Conservation (phyloP, 2,113 vertebrate species). For the Mohoua ochrocephala region DNA sequence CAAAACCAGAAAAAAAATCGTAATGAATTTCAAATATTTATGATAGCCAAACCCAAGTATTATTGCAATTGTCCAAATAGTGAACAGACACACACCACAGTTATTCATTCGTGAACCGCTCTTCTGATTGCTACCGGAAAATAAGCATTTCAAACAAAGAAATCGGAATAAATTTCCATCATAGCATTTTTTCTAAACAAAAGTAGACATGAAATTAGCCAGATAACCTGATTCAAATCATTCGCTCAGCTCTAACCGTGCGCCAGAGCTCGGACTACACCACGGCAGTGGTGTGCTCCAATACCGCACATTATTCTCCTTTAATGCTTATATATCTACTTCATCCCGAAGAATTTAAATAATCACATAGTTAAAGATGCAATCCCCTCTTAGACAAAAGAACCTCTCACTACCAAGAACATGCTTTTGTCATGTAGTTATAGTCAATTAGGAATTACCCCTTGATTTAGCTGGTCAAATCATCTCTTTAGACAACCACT, state of each 20-base stretch:
- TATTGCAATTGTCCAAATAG: neutral
- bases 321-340: neutral
- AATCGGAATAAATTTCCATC: neutral
- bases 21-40: neutral
- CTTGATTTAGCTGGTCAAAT: neutral
- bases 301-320: fast-evolving
- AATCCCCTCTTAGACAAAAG: neutral
- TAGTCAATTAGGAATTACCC: neutral
- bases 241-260: neutral
- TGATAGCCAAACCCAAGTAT: neutral
- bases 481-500: neutral
- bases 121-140: neutral
- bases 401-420: neutral
- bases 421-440: neutral
- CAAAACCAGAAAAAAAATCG: neutral
- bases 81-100: neutral
- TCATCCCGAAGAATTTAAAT: neutral
- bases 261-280: neutral
- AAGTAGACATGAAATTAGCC: neutral
- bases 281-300: neutral
- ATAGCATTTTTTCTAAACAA: neutral
- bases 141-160: neutral
- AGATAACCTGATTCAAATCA: neutral
- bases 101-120: neutral
- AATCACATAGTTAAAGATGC: neutral